These are phyloP conservation scores for Saccostrea glomerata DNA, from an alignment of 1,140 invertebrate species.

Conservation along the genomic window DNA sequence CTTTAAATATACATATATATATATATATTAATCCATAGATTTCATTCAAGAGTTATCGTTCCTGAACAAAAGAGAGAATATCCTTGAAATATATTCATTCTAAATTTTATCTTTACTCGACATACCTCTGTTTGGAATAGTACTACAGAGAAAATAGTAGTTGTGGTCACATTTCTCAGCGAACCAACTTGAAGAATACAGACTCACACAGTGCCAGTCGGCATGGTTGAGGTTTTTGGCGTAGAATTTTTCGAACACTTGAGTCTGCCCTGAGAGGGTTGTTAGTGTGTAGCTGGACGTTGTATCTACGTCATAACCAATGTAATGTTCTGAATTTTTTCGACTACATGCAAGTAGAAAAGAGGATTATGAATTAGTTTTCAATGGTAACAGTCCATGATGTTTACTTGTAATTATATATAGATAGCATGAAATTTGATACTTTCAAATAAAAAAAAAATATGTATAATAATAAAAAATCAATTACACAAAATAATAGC, in stretches of 20 bases:
- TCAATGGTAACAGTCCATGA: no score
- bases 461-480: no score
- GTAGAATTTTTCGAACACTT: not conserved
- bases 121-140: not conserved
- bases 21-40: no score
- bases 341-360: not conserved
- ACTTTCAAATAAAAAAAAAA: no score
- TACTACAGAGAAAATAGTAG: conserved; percentile 17
- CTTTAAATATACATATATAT: no score
- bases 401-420: no score
- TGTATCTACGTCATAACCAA: conserved; percentile 9
- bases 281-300: not conserved
- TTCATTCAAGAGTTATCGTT: no score
- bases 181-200: not conserved
- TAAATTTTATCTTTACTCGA: not conserved
- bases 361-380: not conserved
- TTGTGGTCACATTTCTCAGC: not conserved
- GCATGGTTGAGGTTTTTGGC: not conserved
- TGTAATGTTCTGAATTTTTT: not conserved
- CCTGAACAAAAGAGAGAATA: no score
- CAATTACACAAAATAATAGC: no score
- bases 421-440: no score
- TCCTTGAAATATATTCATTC: no score
- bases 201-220: not conserved
- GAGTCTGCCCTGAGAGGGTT: not conserved